Conservation (phyloP, 2,113 vertebrate genomes). For the Elachura formosa region DNA sequence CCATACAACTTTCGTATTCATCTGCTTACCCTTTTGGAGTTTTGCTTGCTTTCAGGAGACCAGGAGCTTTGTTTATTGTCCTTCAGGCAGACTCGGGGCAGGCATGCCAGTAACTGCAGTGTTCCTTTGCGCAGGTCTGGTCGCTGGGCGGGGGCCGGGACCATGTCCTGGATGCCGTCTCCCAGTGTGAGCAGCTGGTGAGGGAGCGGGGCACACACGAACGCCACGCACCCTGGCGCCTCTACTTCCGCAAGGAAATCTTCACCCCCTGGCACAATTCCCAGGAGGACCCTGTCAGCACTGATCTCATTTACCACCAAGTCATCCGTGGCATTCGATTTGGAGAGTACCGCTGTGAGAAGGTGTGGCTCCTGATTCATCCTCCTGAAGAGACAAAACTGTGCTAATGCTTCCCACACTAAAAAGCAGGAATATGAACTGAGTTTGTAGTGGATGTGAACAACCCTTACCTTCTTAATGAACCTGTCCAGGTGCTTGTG, state of each 20-base stretch:
- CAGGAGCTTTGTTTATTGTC: neutral
- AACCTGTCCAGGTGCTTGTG: neutral
- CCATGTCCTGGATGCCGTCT: constrained; percentile 91
- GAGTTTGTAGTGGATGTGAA: neutral
- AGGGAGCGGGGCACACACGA: constrained; percentile 81
- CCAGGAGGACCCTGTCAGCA: constrained; percentile 81
- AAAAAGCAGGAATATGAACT: neutral
- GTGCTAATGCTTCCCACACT: neutral
- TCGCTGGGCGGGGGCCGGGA: constrained; percentile 86
- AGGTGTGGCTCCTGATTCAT: constrained; percentile 65
- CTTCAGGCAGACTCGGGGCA: neutral
- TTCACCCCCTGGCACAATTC: constrained; percentile 94
- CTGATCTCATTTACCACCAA: constrained; percentile 91
- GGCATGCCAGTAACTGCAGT: neutral
- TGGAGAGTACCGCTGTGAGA: constrained; percentile 87
- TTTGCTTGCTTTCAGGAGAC: neutral
- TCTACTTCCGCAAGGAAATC: constrained; percentile 93
- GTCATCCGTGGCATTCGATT: constrained; percentile 83
- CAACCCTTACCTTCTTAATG: neutral
- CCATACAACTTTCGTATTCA: neutral
- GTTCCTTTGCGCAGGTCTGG: constrained; percentile 74
- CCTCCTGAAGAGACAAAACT: neutral
- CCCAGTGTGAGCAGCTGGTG: constrained; percentile 90
- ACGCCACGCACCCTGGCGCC: constrained; percentile 86
- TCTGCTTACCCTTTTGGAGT: neutral